Percentiles rank a stretch among this genome's conserved stretches.
These are phyloP conservation scores for Octodonta nipae DNA, from an alignment of 2,888 invertebrate species.

Conservation along the genomic window DNA sequence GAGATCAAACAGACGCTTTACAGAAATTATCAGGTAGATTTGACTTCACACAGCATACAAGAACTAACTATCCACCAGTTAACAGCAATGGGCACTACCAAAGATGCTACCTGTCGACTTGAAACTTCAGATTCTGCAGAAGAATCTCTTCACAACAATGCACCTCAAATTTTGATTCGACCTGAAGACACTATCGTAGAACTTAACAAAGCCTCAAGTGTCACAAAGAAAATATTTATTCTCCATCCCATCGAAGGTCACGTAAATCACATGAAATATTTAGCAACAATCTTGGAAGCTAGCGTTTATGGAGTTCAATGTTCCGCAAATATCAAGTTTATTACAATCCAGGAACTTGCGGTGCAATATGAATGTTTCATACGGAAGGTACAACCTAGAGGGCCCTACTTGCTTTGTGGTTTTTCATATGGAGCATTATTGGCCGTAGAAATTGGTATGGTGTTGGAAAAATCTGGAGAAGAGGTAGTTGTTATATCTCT, in stretches of 20 bases:
- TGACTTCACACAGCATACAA: not conserved
- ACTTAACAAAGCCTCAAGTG: slow-evolving; percentile 8
- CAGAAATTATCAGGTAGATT: not conserved
- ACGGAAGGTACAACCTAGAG: slow-evolving; percentile 10
- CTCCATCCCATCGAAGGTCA: slow-evolving; percentile 17
- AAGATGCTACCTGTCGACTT: not conserved
- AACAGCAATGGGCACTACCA: not conserved
- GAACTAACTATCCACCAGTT: not conserved
- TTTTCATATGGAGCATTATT: slow-evolving; percentile 15
- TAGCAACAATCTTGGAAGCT: slow-evolving; percentile 13
- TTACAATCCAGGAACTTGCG: slow-evolving; percentile 10
- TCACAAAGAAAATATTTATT: slow-evolving; percentile 11
- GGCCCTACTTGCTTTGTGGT: slow-evolving; percentile 16
- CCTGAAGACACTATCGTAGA: slow-evolving; percentile 9
- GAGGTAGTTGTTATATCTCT: slow-evolving; percentile 12
- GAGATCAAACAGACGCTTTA: slow-evolving; percentile 2
- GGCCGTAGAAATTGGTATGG: slow-evolving; percentile 13
- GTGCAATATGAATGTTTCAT: slow-evolving; percentile 8
- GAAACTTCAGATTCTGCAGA: not conserved
- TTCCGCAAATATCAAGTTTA: slow-evolving; percentile 7
- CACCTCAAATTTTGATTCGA: slow-evolving; percentile 7
- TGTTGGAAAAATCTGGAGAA: slow-evolving; percentile 10
- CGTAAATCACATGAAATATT: slow-evolving; percentile 8
- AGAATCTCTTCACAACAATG: not conserved
- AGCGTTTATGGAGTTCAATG: slow-evolving; percentile 15